phyloP scores from a whole-genome alignment of 53 echinoderm and acorn worm species.

The Luidia sarsii region DNA sequence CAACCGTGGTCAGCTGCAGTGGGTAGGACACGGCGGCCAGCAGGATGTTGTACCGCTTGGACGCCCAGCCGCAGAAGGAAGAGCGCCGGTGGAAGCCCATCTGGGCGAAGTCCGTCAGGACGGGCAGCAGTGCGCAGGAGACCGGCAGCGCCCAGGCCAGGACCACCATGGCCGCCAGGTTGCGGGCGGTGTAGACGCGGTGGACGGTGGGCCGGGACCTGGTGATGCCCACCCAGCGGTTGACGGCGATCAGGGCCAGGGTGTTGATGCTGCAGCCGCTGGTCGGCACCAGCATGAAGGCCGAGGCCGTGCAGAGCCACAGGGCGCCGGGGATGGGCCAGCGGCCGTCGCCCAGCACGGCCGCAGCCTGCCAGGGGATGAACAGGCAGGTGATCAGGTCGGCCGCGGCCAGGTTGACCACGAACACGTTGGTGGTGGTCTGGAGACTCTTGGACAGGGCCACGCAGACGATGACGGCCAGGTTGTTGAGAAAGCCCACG shows the following conservation, averaged over 20 bases:
- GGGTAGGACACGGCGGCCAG: not conserved
- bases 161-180: slow-evolving; percentile 7
- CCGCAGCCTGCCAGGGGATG: not conserved
- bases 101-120: not conserved
- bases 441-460: too few relatives aligned
- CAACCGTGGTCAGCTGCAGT: not conserved
- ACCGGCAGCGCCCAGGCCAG: slow-evolving; percentile 4
- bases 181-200: too few relatives aligned
- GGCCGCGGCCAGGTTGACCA: too few relatives aligned
- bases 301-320: not conserved
- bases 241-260: too few relatives aligned
- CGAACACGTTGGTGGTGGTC: too few relatives aligned
- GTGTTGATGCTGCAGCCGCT: too few relatives aligned
- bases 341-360: too few relatives aligned
- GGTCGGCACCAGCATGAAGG: too few relatives aligned
- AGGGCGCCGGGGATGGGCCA: too few relatives aligned
- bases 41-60: not conserved
- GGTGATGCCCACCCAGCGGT: too few relatives aligned
- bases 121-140: not conserved
- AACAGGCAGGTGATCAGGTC: not conserved
- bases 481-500: slow-evolving; percentile 26
- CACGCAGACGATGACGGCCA: slow-evolving; percentile 28
- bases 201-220: too few relatives aligned
- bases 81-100: slow-evolving; percentile 13
- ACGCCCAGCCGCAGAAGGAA: slow-evolving; percentile 5